Conservation (phyloP, 2,113 vertebrate genomes). For the Pavo muticus region DNA sequence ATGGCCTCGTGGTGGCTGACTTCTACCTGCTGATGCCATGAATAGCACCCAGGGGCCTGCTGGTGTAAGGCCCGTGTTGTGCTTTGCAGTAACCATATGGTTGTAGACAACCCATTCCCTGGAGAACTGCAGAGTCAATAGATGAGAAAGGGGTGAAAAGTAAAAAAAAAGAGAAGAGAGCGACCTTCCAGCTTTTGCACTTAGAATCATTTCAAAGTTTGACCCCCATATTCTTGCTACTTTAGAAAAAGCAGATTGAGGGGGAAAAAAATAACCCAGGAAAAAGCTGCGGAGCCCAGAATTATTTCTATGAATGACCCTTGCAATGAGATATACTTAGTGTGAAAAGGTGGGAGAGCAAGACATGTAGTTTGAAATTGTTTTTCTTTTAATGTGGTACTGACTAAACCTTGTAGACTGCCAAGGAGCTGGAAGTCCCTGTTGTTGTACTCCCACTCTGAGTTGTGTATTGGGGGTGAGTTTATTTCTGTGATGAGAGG, state of each 20-base stretch:
- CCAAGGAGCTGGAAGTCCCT: not conserved
- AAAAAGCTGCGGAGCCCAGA: not conserved
- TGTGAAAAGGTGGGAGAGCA: not conserved
- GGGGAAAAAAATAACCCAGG: not conserved
- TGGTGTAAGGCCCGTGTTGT: not conserved
- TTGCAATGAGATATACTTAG: not conserved
- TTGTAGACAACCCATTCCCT: not conserved
- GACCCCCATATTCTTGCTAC: rapidly evolving
- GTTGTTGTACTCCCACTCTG: rapidly evolving
- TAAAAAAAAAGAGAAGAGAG: not conserved
- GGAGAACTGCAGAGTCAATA: not conserved
- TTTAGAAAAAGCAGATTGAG: not conserved
- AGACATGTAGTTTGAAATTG: rapidly evolving
- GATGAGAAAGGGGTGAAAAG: rapidly evolving
- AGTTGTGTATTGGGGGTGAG: not conserved
- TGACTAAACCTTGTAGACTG: not conserved
- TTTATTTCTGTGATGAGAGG: not conserved
- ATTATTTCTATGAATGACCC: not conserved
- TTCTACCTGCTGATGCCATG: not conserved
- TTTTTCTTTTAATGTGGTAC: not conserved
- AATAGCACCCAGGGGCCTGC: not conserved
- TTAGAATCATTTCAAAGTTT: not conserved
- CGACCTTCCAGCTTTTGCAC: not conserved
- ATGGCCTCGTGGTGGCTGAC: not conserved
- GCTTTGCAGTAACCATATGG: not conserved